Conservation (phyloP, 2,888 invertebrate species). For the Ectemnius cavifrons region DNA sequence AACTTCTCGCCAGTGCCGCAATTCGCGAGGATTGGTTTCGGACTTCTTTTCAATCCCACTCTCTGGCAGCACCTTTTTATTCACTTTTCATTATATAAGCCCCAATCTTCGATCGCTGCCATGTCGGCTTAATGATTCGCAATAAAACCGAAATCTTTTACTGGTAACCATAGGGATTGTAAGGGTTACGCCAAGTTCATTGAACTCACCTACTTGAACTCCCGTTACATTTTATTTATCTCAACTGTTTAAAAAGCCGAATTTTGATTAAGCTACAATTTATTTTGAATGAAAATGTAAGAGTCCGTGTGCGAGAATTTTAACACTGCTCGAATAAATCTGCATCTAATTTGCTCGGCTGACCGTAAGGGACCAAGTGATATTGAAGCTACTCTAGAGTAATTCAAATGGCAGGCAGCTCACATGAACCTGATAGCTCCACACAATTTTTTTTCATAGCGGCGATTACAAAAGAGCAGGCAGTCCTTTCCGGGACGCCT, state of each 20-base stretch:
- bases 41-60: conserved; percentile 46
- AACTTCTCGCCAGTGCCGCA: conserved; percentile 56
- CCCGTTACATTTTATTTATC: not conserved
- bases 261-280: no score
- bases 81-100: conserved; percentile 51
- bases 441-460: conserved; percentile 8
- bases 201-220: conserved; percentile 31
- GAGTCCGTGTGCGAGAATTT: no score
- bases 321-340: no score
- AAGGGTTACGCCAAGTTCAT: conserved; percentile 62
- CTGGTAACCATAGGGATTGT: conserved; percentile 41
- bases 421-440: conserved; percentile 14
- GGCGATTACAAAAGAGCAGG: conserved; percentile 27
- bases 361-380: conserved; percentile 12
- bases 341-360: conserved; percentile 14
- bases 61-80: conserved; percentile 26
- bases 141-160: conserved; percentile 54
- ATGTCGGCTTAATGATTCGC: conserved; percentile 64
- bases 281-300: no score
- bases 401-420: conserved; percentile 33
- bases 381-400: conserved; percentile 15
- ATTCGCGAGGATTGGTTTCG: conserved; percentile 62
- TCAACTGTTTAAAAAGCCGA: no score
- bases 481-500: conserved; percentile 19
- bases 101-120: conserved; percentile 43